Evolutionary conservation across 2,888 invertebrate species (phyloP), one percentile per base, ranked within the genome.

Genomic region (Lasioglossum marginatum): DNA sequence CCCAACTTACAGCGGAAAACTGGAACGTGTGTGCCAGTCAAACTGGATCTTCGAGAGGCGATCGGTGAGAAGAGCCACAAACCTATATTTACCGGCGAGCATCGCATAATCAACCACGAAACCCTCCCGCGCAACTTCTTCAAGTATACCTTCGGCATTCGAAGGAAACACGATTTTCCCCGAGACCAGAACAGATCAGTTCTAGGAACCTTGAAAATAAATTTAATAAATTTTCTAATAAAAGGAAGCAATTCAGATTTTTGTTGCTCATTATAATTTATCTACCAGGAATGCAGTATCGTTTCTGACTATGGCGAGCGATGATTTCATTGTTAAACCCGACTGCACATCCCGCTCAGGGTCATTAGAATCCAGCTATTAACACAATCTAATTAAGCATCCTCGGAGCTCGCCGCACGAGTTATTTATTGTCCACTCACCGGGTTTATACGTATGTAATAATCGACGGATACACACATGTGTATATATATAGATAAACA

Each of bases 71-170:
- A 85, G 87, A 88, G 81, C 73, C 77, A 84, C 75, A 86, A 88
- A 87, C 85, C 85, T 87, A 87, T 88, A 90, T 89, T 90, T 83
- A 83, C 82, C 75, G 77, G 82, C 78, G 60, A 78, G 68, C 81
- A 68, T 87, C 85, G 81, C 80, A 84, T 89, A 87, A 88, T 83
- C 81, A 74, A 40, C 63, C 72, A 70, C 31, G 63, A 37, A 72
- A 72, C 81, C 72, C 85, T 85, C 85, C 88, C 88, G 85, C 81
- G 82, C 83, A 83, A 85, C 27, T 6, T 86, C 82, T 89, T 85
- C 74, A 45, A 89, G 73, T 88, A 89, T 70, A 43, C 43, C 43
- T 43, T 43, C 43, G 43, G 12, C 14, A 14, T 43, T 14, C 14
- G 14, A 43, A 43, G 43, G 43, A 14, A 43, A 43, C 43, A 43